These are phyloP conservation scores for Rhabdornis inornatus DNA, from an alignment of 2,113 vertebrate species.

Conservation along the genomic window DNA sequence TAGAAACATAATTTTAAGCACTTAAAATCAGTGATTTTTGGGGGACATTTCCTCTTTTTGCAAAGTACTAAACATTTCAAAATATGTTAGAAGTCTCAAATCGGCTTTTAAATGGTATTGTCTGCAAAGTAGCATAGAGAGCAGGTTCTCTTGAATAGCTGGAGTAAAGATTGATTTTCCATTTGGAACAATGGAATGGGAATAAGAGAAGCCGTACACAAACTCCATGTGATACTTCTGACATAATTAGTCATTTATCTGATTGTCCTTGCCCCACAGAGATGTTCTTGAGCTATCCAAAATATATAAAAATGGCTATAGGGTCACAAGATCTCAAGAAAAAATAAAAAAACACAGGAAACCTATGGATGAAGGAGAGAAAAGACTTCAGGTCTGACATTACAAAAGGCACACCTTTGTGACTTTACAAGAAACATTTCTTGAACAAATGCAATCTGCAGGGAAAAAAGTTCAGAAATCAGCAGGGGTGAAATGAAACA, in stretches of 20 bases:
- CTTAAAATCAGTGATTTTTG: background rate
- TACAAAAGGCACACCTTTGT: background rate
- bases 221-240: background rate
- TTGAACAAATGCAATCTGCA: background rate
- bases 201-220: background rate
- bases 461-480: background rate
- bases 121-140: background rate
- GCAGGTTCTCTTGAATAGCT: background rate
- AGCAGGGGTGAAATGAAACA: background rate
- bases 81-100: background rate
- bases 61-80: background rate
- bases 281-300: background rate
- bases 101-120: background rate
- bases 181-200: background rate
- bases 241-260: background rate
- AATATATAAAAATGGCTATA: background rate
- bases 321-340: background rate
- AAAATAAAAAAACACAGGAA: background rate
- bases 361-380: background rate
- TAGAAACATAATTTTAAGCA: background rate
- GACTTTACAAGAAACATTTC: background rate
- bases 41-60: background rate
- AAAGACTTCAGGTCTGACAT: background rate
- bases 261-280: background rate
- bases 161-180: background rate